Evolutionary conservation across 1,140 invertebrate genomes (phyloP), one percentile per base, ranked within the genome.

Genomic region (Pseudachorutes palmiensis): DNA sequence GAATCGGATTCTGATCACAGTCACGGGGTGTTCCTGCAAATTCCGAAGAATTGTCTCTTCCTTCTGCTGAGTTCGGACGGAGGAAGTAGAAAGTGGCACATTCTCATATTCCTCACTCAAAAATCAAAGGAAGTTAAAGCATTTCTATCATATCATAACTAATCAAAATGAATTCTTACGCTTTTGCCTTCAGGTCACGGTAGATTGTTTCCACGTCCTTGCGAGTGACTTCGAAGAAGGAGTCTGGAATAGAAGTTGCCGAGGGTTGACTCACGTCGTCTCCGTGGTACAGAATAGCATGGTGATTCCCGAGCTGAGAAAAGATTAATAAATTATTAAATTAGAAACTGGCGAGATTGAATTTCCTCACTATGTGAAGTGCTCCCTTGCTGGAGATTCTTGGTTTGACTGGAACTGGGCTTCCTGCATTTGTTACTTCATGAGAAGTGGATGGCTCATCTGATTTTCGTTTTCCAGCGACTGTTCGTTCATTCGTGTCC

Each of bases 151-250:
- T n/a, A n/a, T n/a, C n/a, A n/a, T n/a, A n/a, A n/a, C n/a, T n/a
- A n/a, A n/a, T n/a, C n/a, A n/a, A 59, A 0, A 65, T 36, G 57
- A 19, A 41, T 29, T 59, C 30, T 76, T 76, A 81, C 80, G 77
- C 65, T 61, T 81, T 80, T 76, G 83, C 82, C 76, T 85, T 85
- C 26, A 89, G 80, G 74, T 91, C 87, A 51, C 83, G 79, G 31
- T 90, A 79, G 19, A 93, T 79, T 75, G 81, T 82, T 73, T 83
- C 84, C 0, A 91, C 83, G 80, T 94, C 91, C 65, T 87, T 82
- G 26, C 89, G 80, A 26, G 88, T 90, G 22, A 92, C 75, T 67
- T 91, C 88, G 79, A 88, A 94, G 76, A 93, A 93, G 70, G 87
- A 87, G 78, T 93, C 90, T 19, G 88, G 85, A 32, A 89, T 75